Base-by-base conservation (phyloP, 2,888 invertebrate genomes). In the Zelleria hepariella region DNA sequence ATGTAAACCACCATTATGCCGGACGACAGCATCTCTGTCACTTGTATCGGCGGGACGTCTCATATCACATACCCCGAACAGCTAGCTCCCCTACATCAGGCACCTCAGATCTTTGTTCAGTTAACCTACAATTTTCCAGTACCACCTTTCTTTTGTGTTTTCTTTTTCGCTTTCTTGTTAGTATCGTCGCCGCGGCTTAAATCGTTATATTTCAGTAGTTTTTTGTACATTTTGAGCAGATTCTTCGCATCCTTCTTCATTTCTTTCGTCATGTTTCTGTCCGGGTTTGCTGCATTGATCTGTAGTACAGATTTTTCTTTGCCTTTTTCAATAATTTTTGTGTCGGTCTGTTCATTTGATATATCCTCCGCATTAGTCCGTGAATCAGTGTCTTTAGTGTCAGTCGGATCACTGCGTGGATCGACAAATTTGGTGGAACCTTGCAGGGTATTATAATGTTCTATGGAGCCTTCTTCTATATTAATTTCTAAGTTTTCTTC, bases 381-480 rank as follows among this genome's bases (percentile, higher is more conserved):
- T n/a, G n/a, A n/a, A n/a, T n/a, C n/a, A n/a, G n/a, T n/a, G n/a
- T n/a, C n/a, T n/a, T n/a, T n/a, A n/a, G n/a, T n/a, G 7, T 3
- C 10, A n/a, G 10, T 23, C 58, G 59, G 10, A 53, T 77, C 78
- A 58, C 61, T 63, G 0, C 80, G 69, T 0, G 86, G 83, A 65
- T 81, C 73, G 0, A 87, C 82, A 59, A 80, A 87, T 63, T 74
- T 82, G 0, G 75, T 80, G 0, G 81, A 82, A 0, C 77, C 78
- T 69, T 80, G 67, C 42, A 89, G 63, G 5, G 82, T 81, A 58
- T 91, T 86, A 62, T 90, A 92, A 63, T 91, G 91, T 58, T 91
- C 89, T 53, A 92, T 85, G 5, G 91, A 87, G 0, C 92, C 88
- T 62, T 84, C 81, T 66, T 86, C 85, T 58, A 80, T 75, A 59